A percentile compares a stretch with the other conserved stretches of the same genome.
Conservation (phyloP, 2,797 vertebrate species). For the Podargus strigoides region DNA sequence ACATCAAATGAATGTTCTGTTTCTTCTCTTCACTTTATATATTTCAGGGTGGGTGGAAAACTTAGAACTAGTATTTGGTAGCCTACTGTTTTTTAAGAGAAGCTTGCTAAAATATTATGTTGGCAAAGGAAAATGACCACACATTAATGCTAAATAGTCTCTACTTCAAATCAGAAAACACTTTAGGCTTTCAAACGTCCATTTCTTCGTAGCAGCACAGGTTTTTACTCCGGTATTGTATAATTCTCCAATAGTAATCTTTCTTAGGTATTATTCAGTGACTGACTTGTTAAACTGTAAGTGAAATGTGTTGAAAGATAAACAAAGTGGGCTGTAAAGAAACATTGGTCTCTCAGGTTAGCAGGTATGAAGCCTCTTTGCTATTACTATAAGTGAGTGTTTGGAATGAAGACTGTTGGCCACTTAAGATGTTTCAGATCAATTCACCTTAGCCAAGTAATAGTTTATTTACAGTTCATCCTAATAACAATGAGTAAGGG, state of each 20-base stretch:
- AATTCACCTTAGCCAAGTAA: background rate
- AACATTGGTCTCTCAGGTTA: background rate
- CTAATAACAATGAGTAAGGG: background rate
- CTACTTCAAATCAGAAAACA: background rate
- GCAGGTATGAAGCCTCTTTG: background rate
- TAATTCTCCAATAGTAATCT: background rate
- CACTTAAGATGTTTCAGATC: background rate
- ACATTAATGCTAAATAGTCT: background rate
- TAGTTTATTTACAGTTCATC: background rate
- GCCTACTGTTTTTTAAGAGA: background rate
- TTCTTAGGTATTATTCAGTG: background rate
- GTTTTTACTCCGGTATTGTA: background rate
- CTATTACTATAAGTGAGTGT: background rate
- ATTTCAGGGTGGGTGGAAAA: background rate
- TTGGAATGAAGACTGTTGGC: background rate
- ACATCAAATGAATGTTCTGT: background rate
- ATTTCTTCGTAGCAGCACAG: background rate
- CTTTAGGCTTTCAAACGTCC: background rate
- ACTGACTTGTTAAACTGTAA: background rate
- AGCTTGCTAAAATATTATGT: background rate
- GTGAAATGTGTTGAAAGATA: background rate
- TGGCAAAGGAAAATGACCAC: background rate
- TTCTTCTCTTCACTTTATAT: background rate
- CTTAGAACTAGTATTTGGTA: background rate
- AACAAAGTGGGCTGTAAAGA: background rate